These are phyloP conservation scores for Falco columbarius DNA, from an alignment of 2,797 vertebrate genomes.

Conservation along the genomic window DNA sequence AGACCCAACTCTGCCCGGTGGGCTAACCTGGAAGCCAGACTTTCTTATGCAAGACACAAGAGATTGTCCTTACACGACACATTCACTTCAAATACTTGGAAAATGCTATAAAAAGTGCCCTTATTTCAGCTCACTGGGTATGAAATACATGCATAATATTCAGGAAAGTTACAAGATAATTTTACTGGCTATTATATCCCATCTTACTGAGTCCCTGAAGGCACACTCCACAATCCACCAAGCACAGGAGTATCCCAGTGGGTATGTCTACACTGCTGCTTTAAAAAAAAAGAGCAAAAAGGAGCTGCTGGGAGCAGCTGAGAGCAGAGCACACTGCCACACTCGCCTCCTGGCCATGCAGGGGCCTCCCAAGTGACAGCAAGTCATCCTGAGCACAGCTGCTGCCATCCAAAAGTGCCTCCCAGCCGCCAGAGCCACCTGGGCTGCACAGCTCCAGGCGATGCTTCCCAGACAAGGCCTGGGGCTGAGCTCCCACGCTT, in stretches of 20 bases:
- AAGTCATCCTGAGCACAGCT: neutral
- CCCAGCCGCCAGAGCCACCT: neutral
- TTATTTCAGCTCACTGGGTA: slow-evolving; percentile 42
- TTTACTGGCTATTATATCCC: slow-evolving; percentile 18
- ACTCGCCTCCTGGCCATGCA: rapidly evolving
- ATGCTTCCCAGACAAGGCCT: neutral
- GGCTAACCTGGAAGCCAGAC: neutral
- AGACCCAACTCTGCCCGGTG: neutral
- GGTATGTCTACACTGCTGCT: neutral
- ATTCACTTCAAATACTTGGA: neutral
- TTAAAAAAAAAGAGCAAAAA: neutral
- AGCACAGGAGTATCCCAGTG: neutral
- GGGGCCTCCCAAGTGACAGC: neutral
- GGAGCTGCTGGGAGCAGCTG: neutral
- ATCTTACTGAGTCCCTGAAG: slow-evolving; percentile 1
- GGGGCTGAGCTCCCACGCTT: neutral
- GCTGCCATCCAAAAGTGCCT: neutral
- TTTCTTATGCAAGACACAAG: neutral
- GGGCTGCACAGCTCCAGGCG: neutral
- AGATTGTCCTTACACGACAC: neutral
- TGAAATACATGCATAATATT: slow-evolving; percentile 28
- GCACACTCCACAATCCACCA: slow-evolving; percentile 1
- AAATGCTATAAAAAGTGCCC: neutral
- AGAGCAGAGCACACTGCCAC: neutral
- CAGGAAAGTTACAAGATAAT: slow-evolving; percentile 25